Base-by-base conservation (phyloP, 2,113 vertebrate genomes). In the Sylvicapra grimmia region DNA sequence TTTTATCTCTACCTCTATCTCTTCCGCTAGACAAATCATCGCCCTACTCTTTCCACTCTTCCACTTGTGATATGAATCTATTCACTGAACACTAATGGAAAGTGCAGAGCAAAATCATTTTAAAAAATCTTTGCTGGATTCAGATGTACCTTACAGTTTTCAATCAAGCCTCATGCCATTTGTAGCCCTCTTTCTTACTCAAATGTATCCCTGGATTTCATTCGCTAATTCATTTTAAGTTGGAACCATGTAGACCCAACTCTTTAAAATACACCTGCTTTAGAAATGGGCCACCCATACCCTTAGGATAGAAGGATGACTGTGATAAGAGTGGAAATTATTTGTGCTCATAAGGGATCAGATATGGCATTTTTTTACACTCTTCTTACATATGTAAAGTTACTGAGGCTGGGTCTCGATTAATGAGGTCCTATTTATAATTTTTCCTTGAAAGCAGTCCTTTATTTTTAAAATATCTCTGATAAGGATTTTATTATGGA, bases 401-500 rank as follows among this genome's bases (percentile, higher is more conserved):
- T 95, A 97, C 87, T 80, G 86, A 97, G 87, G 49, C 61, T 93
- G 63, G 59, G 40, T 93, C 44, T 80, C 79, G 85, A 93, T 94
- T 98, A 98, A 96, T 95, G 89, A 89, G 49, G 53, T 75, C 59
- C 83, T 97, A 89, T 98, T 98, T 98, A 97, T 97, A 98, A 87
- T 92, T 96, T 96, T 98, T 84, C 63, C 61, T 98, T 68, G 79
- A 97, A 96, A 98, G 86, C 91, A 94, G 93, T 77, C 68, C 36
- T 68, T 90, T 49, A 19, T 93, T 96, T 95, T 82, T 59, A 96
- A 94, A 89, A 93, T 79, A 59, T 80, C 51, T 68, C 89, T 97
- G 75, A 92, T 49, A 86, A 96, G 51, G 91, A 91, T 93, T 97
- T 15, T 83, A 83, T 85, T 97, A 97, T 51, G 96, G 86, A 98